phyloP scores from a whole-genome alignment of 2,113 vertebrate species.

The Cavia aperea region DNA sequence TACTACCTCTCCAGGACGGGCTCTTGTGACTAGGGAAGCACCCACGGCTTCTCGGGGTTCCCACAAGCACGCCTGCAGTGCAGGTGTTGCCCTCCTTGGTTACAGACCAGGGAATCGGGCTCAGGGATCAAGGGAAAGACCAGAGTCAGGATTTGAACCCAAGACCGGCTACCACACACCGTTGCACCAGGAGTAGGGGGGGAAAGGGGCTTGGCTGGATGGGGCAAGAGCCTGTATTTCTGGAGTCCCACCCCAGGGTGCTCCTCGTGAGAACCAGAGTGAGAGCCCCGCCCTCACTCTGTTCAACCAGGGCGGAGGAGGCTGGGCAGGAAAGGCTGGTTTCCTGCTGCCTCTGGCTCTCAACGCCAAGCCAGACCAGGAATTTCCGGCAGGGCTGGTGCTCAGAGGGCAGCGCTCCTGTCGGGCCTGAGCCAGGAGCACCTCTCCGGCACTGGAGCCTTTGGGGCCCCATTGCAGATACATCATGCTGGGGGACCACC shows the following conservation, averaged over 20 bases:
- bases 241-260: conserved; percentile 14
- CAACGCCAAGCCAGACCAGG: conserved; percentile 28
- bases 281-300: not conserved
- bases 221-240: conserved; percentile 3
- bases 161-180: not conserved
- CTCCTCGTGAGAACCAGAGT: not conserved
- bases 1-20: not conserved
- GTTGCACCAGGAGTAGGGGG: not conserved
- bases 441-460: rapidly evolving
- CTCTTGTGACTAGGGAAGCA: rapidly evolving
- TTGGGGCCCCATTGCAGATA: no score
- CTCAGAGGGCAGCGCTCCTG: not conserved
- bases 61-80: not conserved
- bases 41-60: not conserved
- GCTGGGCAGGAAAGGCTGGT: conserved; percentile 56
- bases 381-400: conserved; percentile 31
- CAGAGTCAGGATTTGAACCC: not conserved
- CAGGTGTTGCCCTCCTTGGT: not conserved
- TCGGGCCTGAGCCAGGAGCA: not conserved
- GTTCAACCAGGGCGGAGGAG: not conserved
- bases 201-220: not conserved
- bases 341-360: conserved; percentile 35
- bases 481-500: not conserved
- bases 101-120: not conserved
- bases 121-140: not conserved